Evolutionary conservation across 2,113 vertebrate species (phyloP), one percentile per base, ranked within the genome.

Genomic region (Prunella fulvescens): DNA sequence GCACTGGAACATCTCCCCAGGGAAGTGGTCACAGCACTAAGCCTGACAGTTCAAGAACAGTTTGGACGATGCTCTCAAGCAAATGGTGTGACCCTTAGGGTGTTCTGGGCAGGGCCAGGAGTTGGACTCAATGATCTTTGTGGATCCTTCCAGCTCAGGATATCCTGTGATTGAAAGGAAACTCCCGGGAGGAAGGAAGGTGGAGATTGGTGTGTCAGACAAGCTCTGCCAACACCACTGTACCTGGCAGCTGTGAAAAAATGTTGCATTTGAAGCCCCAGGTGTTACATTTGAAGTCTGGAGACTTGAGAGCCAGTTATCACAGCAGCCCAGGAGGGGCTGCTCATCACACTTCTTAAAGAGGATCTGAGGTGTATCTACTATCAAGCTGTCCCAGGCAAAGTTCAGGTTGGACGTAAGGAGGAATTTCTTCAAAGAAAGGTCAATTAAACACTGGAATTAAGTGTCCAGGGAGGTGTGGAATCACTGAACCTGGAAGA

Each of bases 231-330:
- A 33, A 8, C 25, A 29, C 12, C 44, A 14, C 35, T 3, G 1
- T 4, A 18, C 24, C 39, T 12, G 17, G 16, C 56, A 23, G 56
- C 58, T 5, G 12, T 0, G 1, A 25, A 33, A 42, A 28, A 31
- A 31, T 6, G 15, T 29, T 65, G 40, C 4, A 3, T 44, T 56
- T 65, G 45, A 70, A 78, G 28, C 6, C 53, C 8, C 23, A 11
- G 12, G 5, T 40, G 10, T 33, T 66, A 14, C 3, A 3, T 54
- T 25, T 66, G 29, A 33, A 73, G 37, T n/a, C 60, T 53, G 35
- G 39, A 82, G 56, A 40, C 23, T 11, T 12, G 24, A 20, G 9
- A 61, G 5, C 6, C 48, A 7, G 29, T 23, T 47, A 19, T 4
- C 18, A 10, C 17, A 19, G 2, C 19, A 58, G 80, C 26, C 28